Percentiles rank a stretch among this genome's conserved stretches.
phyloP scores from a whole-genome alignment of 2,797 vertebrate genomes.

The Tadarida brasiliensis region DNA sequence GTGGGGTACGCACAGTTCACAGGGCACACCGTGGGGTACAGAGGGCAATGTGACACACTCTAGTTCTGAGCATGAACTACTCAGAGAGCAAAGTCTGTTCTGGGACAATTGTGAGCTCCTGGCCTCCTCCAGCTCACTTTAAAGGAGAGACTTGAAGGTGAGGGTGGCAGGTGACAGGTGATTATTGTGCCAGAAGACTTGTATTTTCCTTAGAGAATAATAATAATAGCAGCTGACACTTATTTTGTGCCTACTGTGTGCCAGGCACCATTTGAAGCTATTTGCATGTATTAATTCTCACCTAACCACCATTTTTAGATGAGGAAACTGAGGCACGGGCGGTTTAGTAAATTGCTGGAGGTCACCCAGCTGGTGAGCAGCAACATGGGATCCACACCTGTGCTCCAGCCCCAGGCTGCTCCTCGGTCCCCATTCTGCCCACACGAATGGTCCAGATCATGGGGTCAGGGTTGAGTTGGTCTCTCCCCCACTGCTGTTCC shows the following conservation, averaged over 20 bases:
- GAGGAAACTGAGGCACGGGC: neutral
- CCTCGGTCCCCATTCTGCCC: neutral
- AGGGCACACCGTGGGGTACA: fast-evolving
- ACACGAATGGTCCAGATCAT: too few species aligned
- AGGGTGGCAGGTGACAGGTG: neutral
- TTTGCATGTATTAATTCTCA: neutral
- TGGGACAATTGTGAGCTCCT: neutral
- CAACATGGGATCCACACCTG: neutral
- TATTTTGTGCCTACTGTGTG: neutral
- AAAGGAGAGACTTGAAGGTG: neutral
- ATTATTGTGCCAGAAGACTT: neutral
- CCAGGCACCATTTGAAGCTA: neutral
- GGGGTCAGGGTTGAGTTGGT: neutral
- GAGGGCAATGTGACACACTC: fast-evolving
- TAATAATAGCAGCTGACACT: neutral
- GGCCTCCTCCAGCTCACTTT: neutral
- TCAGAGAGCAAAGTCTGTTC: neutral
- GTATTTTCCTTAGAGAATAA: neutral
- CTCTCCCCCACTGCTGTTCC: fast-evolving
- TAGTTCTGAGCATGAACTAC: fast-evolving
- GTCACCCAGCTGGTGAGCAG: neutral
- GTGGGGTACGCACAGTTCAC: neutral
- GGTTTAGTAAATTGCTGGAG: neutral
- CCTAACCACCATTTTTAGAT: neutral
- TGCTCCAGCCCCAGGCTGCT: neutral